Percentiles rank a stretch among this genome's conserved stretches.
phyloP scores from a whole-genome alignment of 2,888 invertebrate species.

The Diarsia rubi region DNA sequence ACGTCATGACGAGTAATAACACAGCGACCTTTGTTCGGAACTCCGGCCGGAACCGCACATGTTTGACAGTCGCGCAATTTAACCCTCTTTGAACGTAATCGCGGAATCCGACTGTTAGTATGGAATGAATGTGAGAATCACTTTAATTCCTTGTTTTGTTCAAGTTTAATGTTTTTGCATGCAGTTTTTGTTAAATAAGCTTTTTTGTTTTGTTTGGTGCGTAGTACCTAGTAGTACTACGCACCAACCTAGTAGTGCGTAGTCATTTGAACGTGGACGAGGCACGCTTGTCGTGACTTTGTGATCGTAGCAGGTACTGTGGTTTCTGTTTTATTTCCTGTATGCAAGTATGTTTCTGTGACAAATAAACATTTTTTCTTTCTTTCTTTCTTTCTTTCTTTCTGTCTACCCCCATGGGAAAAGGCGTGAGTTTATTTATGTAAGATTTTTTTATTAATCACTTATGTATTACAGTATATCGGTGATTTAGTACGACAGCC shows the following conservation, averaged over 20 bases:
- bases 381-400: too few species aligned
- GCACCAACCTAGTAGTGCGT: too few species aligned
- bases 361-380: too few species aligned
- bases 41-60: constrained; percentile 58
- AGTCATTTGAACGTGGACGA: too few species aligned
- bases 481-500: not conserved
- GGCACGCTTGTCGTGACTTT: too few species aligned
- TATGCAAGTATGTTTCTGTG: too few species aligned
- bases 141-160: constrained; percentile 44
- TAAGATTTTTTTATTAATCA: not conserved
- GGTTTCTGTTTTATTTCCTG: too few species aligned
- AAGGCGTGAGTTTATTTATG: too few species aligned
- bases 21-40: constrained; percentile 71
- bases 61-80: constrained; percentile 77
- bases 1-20: constrained; percentile 64
- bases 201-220: not conserved
- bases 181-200: not conserved
- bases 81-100: constrained; percentile 70
- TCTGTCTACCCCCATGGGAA: too few species aligned
- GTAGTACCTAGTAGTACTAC: too few species aligned
- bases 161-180: constrained; percentile 13
- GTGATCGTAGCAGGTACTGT: too few species aligned
- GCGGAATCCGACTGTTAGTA: constrained; percentile 56
- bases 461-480: not conserved
- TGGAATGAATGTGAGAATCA: constrained; percentile 62